phyloP scores from a whole-genome alignment of 2,888 invertebrate genomes.

The Cabera pusaria region DNA sequence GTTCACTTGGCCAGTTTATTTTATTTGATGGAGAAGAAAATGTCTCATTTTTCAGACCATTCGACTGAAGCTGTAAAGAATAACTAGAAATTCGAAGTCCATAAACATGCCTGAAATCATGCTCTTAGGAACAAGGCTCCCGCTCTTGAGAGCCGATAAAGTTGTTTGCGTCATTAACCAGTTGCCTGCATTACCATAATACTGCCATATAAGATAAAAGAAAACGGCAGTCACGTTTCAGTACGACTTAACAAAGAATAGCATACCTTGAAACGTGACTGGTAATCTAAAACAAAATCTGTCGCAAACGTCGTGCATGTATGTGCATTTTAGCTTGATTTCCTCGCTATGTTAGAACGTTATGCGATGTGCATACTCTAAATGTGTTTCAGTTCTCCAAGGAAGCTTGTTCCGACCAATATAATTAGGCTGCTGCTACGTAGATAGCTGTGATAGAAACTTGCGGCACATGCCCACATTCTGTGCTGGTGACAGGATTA shows the following conservation, averaged over 20 bases:
- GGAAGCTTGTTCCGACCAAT: constrained; percentile 53
- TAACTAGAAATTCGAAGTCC: too few species aligned
- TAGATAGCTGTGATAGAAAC: constrained; percentile 61
- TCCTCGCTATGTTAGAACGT: constrained; percentile 36
- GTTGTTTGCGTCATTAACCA: constrained; percentile 11
- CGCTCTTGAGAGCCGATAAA: constrained; percentile 5
- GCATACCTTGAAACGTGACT: constrained; percentile 16
- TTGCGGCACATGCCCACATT: constrained; percentile 54
- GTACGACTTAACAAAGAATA: constrained; percentile 15
- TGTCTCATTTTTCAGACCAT: too few species aligned
- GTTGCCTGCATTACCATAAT: constrained; percentile 8
- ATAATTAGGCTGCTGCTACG: constrained; percentile 63
- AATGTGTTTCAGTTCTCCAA: constrained; percentile 27
- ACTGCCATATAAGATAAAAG: constrained; percentile 10
- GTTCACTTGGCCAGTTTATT: too few species aligned
- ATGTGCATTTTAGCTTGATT: constrained; percentile 33
- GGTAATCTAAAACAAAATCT: constrained; percentile 18
- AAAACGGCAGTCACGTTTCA: constrained; percentile 12
- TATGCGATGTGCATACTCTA: constrained; percentile 41
- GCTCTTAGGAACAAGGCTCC: too few species aligned
- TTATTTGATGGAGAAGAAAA: too few species aligned
- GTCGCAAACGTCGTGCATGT: constrained; percentile 16
- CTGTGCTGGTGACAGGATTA: constrained; percentile 59
- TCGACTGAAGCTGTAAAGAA: too few species aligned
- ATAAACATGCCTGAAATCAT: too few species aligned